A percentile compares a stretch with the other conserved stretches of the same genome.
These are phyloP conservation scores for Eleutherodactylus coqui DNA, from an alignment of 2,797 vertebrate species.

Conservation along the genomic window DNA sequence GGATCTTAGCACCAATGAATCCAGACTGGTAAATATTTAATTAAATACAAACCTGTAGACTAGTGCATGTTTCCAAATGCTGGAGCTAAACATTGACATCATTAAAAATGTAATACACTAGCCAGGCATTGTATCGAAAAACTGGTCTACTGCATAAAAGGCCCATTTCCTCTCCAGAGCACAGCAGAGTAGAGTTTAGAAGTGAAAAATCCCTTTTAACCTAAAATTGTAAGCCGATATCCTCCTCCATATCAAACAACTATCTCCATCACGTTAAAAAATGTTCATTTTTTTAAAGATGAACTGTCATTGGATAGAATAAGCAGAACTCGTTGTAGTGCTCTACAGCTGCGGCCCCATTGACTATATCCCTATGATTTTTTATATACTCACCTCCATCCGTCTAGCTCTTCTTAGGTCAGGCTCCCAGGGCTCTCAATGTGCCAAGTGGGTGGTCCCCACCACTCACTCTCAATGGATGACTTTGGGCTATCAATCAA, in stretches of 20 bases:
- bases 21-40: background rate
- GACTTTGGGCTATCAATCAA: no score
- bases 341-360: no score
- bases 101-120: background rate
- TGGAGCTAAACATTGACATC: background rate
- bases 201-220: background rate
- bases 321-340: no score
- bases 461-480: no score
- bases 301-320: no score
- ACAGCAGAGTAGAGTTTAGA: background rate
- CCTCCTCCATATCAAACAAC: no score
- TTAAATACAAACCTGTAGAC: constrained; percentile 17
- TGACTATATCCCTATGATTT: no score
- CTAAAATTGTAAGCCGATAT: background rate
- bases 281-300: no score
- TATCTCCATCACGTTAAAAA: background rate
- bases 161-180: background rate
- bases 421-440: no score
- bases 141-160: background rate
- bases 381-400: no score
- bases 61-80: background rate
- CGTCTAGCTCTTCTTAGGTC: no score
- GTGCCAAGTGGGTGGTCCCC: no score
- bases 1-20: background rate
- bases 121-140: background rate